These are phyloP conservation scores for Scrobipalpa atriplicella DNA, from an alignment of 2,888 invertebrate genomes.

Conservation along the genomic window DNA sequence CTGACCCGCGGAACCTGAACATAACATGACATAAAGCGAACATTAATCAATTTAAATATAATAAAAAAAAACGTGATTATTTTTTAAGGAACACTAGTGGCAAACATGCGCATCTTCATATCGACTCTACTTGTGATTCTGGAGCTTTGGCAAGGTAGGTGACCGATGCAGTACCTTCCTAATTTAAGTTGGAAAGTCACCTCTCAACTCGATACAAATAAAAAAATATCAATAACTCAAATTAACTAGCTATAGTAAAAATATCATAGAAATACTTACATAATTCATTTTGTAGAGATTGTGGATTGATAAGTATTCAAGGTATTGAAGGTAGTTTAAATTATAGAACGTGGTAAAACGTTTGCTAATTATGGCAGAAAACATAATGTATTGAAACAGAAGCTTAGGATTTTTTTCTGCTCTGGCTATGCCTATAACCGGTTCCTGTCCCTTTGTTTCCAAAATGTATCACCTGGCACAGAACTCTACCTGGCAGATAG, in stretches of 20 bases:
- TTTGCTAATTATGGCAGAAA: too few species aligned
- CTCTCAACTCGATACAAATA: neutral
- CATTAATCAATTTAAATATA: neutral
- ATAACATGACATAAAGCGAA: constrained; percentile 25
- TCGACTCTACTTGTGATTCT: constrained; percentile 49
- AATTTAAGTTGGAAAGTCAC: neutral
- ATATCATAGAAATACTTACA: too few species aligned
- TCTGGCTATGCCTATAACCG: too few species aligned
- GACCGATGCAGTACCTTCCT: neutral
- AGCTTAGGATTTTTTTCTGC: too few species aligned
- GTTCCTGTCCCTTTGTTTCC: neutral
- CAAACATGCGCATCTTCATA: constrained; percentile 45
- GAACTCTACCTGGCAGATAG: neutral
- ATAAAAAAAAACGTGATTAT: neutral
- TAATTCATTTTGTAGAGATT: too few species aligned
- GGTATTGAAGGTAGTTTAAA: too few species aligned
- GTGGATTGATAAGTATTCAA: too few species aligned
- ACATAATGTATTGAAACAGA: too few species aligned
- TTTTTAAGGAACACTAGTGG: constrained; percentile 31
- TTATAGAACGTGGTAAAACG: too few species aligned
- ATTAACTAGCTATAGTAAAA: neutral
- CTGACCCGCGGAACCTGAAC: neutral
- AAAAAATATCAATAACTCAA: neutral
- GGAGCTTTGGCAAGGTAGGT: constrained; percentile 67
- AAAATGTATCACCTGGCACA: neutral